Conservation (phyloP, 2,888 invertebrate genomes). For the Drosophila subsilvestris region DNA sequence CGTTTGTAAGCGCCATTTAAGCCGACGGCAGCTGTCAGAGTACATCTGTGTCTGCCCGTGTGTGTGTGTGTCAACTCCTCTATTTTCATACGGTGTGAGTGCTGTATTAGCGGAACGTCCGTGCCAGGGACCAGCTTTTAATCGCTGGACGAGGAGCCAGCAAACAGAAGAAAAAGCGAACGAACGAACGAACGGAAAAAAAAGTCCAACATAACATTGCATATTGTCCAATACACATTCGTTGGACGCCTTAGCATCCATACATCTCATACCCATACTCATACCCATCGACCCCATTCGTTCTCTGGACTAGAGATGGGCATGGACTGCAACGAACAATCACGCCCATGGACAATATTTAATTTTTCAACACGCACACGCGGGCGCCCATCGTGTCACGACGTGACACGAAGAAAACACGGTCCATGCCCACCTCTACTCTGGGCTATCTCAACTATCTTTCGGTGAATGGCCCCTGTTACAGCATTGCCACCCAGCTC, state of each 20-base stretch:
- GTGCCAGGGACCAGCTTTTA: conserved; percentile 31
- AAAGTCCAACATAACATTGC: conserved; percentile 28
- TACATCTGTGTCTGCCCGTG: not conserved
- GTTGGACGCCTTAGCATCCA: conserved; percentile 1
- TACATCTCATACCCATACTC: not conserved
- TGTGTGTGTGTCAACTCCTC: conserved; percentile 25
- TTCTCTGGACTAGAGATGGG: no score
- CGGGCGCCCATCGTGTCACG: no score
- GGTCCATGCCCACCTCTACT: no score
- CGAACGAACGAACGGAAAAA: not conserved
- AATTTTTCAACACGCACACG: no score
- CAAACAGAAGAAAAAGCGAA: conserved; percentile 3
- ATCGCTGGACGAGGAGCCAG: conserved; percentile 31
- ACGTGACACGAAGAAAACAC: no score
- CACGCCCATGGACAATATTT: no score
- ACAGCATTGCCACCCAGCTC: not conserved
- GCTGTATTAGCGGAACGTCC: conserved; percentile 16
- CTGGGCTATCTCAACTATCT: not conserved
- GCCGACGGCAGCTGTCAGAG: conserved; percentile 49
- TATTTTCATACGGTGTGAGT: conserved; percentile 20
- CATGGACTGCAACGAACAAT: no score
- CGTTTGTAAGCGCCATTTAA: conserved; percentile 54
- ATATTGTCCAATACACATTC: conserved; percentile 32
- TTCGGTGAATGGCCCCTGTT: not conserved
- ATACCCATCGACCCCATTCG: not conserved